Evolutionary conservation across 1,140 invertebrate species (phyloP), one percentile per base, ranked within the genome.

Genomic region (Brachionus rubens): DNA sequence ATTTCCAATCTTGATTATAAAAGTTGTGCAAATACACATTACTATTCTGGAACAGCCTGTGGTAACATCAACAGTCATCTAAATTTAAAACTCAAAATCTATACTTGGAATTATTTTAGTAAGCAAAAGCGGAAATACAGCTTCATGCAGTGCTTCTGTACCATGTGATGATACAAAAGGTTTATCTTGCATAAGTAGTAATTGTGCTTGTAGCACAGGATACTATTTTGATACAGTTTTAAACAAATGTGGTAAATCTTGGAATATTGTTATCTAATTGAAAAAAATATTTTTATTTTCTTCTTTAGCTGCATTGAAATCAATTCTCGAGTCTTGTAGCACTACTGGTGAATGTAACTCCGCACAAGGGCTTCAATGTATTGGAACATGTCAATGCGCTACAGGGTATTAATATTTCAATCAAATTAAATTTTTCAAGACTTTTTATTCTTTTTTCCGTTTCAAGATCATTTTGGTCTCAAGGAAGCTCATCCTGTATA

Each of bases 151-250:
- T 54, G 16, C 24, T 54, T 26, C 52, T 4, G 24, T 50, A 26
- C 52, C 52, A 5, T 54, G 52, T 24, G 52, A 54, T 28, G 52
- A 54, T 28, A 54, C 52, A 9, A 54, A 54, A 54, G 52, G 52
- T 16, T 54, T 54, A 14, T 28, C 5, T 54, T 54, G 52, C 33
- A n/a, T n/a, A n/a, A n/a, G n/a, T n/a, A n/a, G n/a, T n/a, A n/a
- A n/a, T n/a, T n/a, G n/a, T n/a, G n/a, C n/a, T n/a, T n/a, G n/a
- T n/a, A n/a, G n/a, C n/a, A n/a, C n/a, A n/a, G n/a, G n/a, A n/a
- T n/a, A n/a, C n/a, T n/a, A n/a, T n/a, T n/a, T n/a, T n/a, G n/a
- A n/a, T n/a, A n/a, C n/a, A n/a, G n/a, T n/a, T n/a, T n/a, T n/a
- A n/a, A n/a, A n/a, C n/a, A n/a, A n/a, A n/a, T n/a, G n/a, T n/a